Evolutionary conservation across 1,140 invertebrate species (phyloP), one percentile per base, ranked within the genome.

Genomic region (Apis florea): DNA sequence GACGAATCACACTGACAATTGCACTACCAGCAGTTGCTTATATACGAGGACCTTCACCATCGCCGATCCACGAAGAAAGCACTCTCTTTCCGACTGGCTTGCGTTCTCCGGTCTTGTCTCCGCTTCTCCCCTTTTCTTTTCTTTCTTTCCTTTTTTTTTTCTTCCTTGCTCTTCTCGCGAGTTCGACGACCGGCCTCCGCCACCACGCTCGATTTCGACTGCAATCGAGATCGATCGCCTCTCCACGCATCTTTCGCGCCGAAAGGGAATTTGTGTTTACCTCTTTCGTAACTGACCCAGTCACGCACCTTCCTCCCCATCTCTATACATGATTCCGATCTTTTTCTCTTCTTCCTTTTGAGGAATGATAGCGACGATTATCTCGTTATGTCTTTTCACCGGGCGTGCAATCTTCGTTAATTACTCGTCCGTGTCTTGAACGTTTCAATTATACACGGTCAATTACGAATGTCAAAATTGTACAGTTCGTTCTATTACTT

Each of bases 11-110:
- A 93, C 92, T 93, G 91, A 90, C 90, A 89, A 91, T 91, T 90
- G 85, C 84, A 87, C 83, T 85, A 87, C 87, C 83, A 83, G 71
- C 75, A 66, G 84, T 84, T 76, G 87, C 92, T 93, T 93, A 93
- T 93, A 93, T 93, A 93, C 89, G 84, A 89, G 49, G 91, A 93
- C 92, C 92, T 92, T 93, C 92, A 92, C 92, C 88, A 74, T 90
- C 84, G 71, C 82, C 61, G 71, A 67, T 89, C 87, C 81, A 88
- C 85, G 85, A 92, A 89, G 91, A 92, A 93, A 93, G 88, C 90
- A 92, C 89, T 93, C 90, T 90, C 90, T 90, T 91, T 86, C 88
- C 89, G 79, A 88, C 85, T 86, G 76, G 82, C 78, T 79, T 89
- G 82, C 91, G 87, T 90, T 89, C 88, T 79, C 85, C 87, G 78